Evolutionary conservation across 2,888 invertebrate genomes (phyloP).

Genomic region (Lithophane leautieri): DNA sequence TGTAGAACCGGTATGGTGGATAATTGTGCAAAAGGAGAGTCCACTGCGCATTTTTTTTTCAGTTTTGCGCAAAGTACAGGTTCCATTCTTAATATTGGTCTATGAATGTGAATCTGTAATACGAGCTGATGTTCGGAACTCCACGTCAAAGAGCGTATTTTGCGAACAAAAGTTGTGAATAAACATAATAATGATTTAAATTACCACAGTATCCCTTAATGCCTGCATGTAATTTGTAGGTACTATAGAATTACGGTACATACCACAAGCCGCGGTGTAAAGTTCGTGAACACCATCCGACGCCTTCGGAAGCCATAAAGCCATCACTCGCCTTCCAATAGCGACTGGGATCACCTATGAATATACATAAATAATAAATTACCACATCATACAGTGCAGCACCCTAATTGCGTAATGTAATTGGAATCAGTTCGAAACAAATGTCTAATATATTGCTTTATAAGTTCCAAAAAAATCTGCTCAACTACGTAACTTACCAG

Average conservation of each 20-base stretch:
- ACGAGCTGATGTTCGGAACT: too few species aligned
- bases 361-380: neutral
- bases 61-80: neutral
- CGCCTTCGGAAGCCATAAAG: constrained; percentile 93
- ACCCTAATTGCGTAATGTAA: too few species aligned
- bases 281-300: constrained; percentile 96
- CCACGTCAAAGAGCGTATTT: too few species aligned
- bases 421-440: too few species aligned
- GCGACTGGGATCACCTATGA: constrained; percentile 95
- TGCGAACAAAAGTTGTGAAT: neutral
- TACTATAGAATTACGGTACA: constrained; percentile 58
- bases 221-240: neutral
- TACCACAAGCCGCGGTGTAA: constrained; percentile 97
- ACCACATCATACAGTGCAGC: too few species aligned
- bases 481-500: too few species aligned
- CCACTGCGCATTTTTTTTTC: neutral
- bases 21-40: neutral
- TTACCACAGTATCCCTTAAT: neutral
- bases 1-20: neutral
- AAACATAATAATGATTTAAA: neutral
- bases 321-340: constrained; percentile 96
- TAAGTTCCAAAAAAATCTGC: too few species aligned
- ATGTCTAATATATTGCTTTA: too few species aligned
- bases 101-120: neutral
- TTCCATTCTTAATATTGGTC: too few species aligned